Conservation (phyloP, 2,797 vertebrate genomes). For the Meda fulgida region DNA sequence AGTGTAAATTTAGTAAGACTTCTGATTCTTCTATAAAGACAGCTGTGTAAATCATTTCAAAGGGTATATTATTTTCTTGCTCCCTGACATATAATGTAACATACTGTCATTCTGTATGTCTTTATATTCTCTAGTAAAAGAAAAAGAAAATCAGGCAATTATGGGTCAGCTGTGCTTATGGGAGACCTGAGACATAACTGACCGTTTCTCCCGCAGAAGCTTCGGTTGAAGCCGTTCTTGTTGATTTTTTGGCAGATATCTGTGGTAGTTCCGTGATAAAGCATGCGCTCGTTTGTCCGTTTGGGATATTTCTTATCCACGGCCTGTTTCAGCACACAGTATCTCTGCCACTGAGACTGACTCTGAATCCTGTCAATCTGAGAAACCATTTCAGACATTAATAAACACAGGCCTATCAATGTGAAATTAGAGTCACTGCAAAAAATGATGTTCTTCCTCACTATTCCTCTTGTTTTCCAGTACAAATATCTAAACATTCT, state of each 20-base stretch:
- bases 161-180: too few relatives aligned
- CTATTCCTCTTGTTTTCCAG: neutral
- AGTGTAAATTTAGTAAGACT: neutral
- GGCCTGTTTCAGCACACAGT: conserved; percentile 64
- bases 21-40: neutral
- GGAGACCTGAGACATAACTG: neutral
- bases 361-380: conserved; percentile 72
- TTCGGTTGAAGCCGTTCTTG: conserved; percentile 68
- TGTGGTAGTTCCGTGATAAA: conserved; percentile 69
- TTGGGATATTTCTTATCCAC: conserved; percentile 67
- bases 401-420: neutral
- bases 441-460: neutral
- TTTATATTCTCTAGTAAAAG: neutral
- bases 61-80: neutral
- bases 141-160: neutral
- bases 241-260: conserved; percentile 68
- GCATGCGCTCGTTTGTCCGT: conserved; percentile 56
- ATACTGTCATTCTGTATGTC: neutral
- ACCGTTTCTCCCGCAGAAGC: conserved; percentile 73
- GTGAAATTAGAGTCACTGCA: neutral
- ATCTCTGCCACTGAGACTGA: conserved; percentile 65
- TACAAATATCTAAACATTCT: too few relatives aligned
- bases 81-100: neutral
- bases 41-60: neutral
- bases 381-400: conserved; percentile 78